Evolutionary conservation across 2,888 invertebrate species (phyloP), one percentile per base, ranked within the genome.

Genomic region (Strigamia crassipes): DNA sequence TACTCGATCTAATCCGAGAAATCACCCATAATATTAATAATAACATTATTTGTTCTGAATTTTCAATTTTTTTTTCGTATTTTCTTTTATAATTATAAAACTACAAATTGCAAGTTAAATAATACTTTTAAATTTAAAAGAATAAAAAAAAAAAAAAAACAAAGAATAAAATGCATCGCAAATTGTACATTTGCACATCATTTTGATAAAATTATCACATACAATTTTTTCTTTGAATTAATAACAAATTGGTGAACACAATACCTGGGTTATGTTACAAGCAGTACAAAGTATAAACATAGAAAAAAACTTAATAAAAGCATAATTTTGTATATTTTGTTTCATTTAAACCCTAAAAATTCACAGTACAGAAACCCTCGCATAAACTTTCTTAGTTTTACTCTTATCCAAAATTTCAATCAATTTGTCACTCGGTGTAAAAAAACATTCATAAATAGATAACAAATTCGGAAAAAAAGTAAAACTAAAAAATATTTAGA

Each of bases 201-300:
- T 41, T 46, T 61, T 23, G 61, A 61, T 61, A 61, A 61, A 46
- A 61, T 61, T 61, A 61, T 61, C 61, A 61, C 61, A 61, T 46
- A 46, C 42, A 61, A 21, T 61, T 61, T 61, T 61, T 61, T 10
- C 61, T n/a, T n/a, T n/a, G n/a, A n/a, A n/a, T 23, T 61, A 61
- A 21, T 10, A 61, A 61, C 61, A 61, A 61, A 61, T 21, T 61
- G 18, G 23, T 61, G 61, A 61, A 61, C 61, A 61, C 61, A 61
- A 61, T 61, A 61, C 61, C 61, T 61, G 61, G 61, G 61, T 61
- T 61, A 21, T 61, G 10, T 61, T 61, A 61, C 61, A 61, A 61
- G 61, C 61, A 61, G 61, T 23, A 61, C 6, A 61, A 61, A 61
- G 42, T 13, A 46, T 6, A 46, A 21, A 61, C n/a, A 61, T 23